Conservation (phyloP, 2,113 vertebrate species). For the Oryzias curvinotus region DNA sequence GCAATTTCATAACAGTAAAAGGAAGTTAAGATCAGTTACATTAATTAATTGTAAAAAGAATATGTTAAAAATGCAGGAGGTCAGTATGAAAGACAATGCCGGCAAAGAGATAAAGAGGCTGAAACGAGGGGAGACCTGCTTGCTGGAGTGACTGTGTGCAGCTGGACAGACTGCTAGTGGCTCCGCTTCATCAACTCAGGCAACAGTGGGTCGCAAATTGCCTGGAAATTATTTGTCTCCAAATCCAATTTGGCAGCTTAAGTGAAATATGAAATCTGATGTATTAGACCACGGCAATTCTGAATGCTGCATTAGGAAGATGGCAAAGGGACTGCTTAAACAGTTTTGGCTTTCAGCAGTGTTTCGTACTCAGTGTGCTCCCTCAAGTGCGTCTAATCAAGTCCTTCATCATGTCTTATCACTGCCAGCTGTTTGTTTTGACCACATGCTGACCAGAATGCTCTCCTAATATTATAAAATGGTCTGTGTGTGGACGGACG, state of each 20-base stretch:
- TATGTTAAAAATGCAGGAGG: too few species aligned
- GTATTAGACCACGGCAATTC: background rate
- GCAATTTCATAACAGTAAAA: too few species aligned
- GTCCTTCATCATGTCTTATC: background rate
- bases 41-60: too few species aligned
- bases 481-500: background rate
- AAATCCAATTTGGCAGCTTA: conserved; percentile 27
- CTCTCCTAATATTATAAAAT: background rate
- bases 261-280: background rate
- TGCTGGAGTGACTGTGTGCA: conserved; percentile 22
- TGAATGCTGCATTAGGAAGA: background rate
- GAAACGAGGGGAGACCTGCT: conserved; percentile 3
- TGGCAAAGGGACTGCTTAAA: background rate
- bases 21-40: too few species aligned
- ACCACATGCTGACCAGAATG: background rate
- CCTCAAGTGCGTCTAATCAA: background rate
- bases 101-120: conserved; percentile 4
- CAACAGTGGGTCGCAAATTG: conserved; percentile 14
- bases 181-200: conserved; percentile 24
- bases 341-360: background rate
- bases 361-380: background rate
- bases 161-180: conserved; percentile 7
- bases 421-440: background rate
- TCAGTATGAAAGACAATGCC: background rate
- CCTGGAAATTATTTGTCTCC: conserved; percentile 22